phyloP scores from a whole-genome alignment of 2,797 vertebrate genomes.

The Echeneis naucrates region DNA sequence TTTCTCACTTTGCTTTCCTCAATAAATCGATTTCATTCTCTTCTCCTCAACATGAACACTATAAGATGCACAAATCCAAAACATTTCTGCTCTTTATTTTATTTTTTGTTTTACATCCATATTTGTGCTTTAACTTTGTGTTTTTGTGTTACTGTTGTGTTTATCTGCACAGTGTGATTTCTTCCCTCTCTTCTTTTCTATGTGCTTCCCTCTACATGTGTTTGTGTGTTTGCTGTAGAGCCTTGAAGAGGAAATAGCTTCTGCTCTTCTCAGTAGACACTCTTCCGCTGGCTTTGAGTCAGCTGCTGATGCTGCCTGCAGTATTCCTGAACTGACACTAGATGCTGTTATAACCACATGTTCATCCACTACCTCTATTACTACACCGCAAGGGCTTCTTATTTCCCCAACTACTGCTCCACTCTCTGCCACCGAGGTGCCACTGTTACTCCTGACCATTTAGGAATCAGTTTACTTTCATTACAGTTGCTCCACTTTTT shows the following conservation, averaged over 20 bases:
- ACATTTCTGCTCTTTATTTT: neutral
- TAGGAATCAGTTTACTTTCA: constrained; percentile 44
- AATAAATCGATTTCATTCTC: neutral
- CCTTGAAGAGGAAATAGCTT: constrained; percentile 94
- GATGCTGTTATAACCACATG: constrained; percentile 55
- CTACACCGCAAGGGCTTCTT: constrained; percentile 81
- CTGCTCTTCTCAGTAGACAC: constrained; percentile 90
- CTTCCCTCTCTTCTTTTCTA: constrained; percentile 17
- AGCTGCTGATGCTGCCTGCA: constrained; percentile 56
- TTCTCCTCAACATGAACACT: neutral
- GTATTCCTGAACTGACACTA: constrained; percentile 68
- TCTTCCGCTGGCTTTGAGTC: constrained; percentile 74
- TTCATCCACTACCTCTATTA: constrained; percentile 36
- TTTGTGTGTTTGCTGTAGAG: constrained; percentile 81
- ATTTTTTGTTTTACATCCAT: neutral
- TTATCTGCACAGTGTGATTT: neutral
- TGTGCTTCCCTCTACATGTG: constrained; percentile 14
- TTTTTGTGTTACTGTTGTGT: neutral
- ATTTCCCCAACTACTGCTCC: constrained; percentile 65
- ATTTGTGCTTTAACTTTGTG: neutral
- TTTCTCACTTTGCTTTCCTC: constrained; percentile 4
- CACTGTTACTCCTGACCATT: constrained; percentile 60
- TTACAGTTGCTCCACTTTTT: neutral
- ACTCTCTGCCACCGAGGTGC: constrained; percentile 86
- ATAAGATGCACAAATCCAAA: neutral